These are phyloP conservation scores for Tipula vernalis DNA, from an alignment of 2,888 invertebrate genomes.

Conservation along the genomic window DNA sequence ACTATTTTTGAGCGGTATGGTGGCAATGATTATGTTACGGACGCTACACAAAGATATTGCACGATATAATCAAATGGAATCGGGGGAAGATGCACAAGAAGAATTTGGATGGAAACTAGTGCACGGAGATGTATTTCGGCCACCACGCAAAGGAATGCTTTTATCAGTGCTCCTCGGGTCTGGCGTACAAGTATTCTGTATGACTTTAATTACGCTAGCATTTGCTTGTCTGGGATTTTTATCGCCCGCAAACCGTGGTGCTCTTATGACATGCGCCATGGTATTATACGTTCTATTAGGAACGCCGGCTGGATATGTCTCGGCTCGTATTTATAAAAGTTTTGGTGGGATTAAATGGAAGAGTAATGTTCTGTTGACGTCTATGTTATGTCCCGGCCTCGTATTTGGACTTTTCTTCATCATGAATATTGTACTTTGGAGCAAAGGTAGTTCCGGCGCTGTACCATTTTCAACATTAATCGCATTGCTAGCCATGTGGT, in stretches of 20 bases:
- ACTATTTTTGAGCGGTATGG: constrained; percentile 95
- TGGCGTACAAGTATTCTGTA: constrained; percentile 88
- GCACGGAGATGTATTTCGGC: constrained; percentile 95
- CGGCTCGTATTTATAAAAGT: constrained; percentile 95
- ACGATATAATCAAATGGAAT: constrained; percentile 91
- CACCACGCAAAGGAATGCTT: constrained; percentile 92
- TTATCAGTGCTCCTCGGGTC: constrained; percentile 92
- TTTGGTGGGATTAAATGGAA: constrained; percentile 99
- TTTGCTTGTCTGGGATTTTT: constrained; percentile 99
- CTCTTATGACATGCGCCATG: constrained; percentile 96
- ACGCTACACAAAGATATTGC: constrained; percentile 98
- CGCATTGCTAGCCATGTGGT: constrained; percentile 90
- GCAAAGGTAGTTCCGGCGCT: constrained; percentile 89
- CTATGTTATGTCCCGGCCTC: constrained; percentile 91
- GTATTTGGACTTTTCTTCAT: constrained; percentile 95
- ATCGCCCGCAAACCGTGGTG: constrained; percentile 96
- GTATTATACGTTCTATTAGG: constrained; percentile 94
- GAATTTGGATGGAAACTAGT: constrained; percentile 85
- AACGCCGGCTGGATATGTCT: constrained; percentile 92
- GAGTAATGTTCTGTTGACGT: constrained; percentile 90
- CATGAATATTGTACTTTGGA: constrained; percentile 94
- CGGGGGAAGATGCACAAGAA: constrained; percentile 85
- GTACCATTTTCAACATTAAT: constrained; percentile 94
- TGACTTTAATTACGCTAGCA: constrained; percentile 89
- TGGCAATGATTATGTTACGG: constrained; percentile 95